Evolutionary conservation across 2,113 vertebrate species (phyloP), one percentile per base, ranked within the genome.

Genomic region (Pterocles orientalis): DNA sequence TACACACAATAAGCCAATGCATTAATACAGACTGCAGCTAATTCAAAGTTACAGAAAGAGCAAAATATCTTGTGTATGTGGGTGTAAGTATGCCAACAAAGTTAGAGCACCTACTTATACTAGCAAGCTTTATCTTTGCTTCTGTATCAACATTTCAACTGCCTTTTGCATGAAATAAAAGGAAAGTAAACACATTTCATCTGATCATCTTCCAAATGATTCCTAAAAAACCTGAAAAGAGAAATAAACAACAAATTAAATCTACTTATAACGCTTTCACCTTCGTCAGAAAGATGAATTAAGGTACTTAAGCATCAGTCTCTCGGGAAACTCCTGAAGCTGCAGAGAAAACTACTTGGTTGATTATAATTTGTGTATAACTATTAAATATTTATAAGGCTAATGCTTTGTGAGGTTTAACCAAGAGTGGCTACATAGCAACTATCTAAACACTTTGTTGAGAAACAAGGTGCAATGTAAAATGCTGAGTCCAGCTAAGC

Each of bases 331-430:
- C n/a, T 91, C 81, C 54, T 91, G 91, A 92, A 91, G 70, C 25
- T 86, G 78, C 77, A 82, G 58, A 79, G 70, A 69, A 91, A 83
- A 93, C 50, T 75, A 95, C 94, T 58, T 92, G 73, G 17, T 53
- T 72, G 50, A 33, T 73, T 87, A 14, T 1, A 4, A 94, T 92
- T 82, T 94, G 62, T 70, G 78, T 85, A 85, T 39, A 68, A 76
- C 54, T 87, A 76, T 86, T 85, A 96, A 95, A 92, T 92, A 95
- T 88, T 94, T 87, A 87, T 84, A 72, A 86, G 53, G 57, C 33
- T 24, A 88, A 71, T 79, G 54, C 54, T 88, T 79, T 79, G 48
- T 54, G 47, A 84, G n/a, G 47, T 72, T 91, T 87, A 87, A 85
- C 70, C 62, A 65, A 48, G 14, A 84, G 18, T 39, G 16, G 69